Percentiles rank a stretch among this genome's conserved stretches.
phyloP scores from a whole-genome alignment of 1,140 invertebrate species.

The Pantala flavescens region DNA sequence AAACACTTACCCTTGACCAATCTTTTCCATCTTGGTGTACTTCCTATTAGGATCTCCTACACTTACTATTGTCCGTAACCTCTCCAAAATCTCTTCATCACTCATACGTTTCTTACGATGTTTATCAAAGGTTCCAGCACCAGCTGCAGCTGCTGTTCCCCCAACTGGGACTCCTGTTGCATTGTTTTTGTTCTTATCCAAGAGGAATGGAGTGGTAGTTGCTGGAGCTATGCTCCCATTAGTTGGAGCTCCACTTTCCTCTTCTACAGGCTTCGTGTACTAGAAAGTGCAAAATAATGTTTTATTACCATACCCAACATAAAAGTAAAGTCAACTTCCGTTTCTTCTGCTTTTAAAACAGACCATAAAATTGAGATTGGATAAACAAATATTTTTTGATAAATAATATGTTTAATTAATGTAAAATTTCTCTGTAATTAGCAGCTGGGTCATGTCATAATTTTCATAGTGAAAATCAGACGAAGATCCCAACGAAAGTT shows the following conservation, averaged over 20 bases:
- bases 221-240: conserved; percentile 25
- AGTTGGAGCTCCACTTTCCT: conserved; percentile 44
- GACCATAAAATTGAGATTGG: no score
- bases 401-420: no score
- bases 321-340: no score
- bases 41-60: conserved; percentile 91
- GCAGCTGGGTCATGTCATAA: no score
- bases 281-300: conserved; percentile 29
- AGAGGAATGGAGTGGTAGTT: conserved; percentile 25
- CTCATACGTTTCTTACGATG: conserved; percentile 86
- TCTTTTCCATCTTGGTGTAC: conserved; percentile 99
- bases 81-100: conserved; percentile 95
- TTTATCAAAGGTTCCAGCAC: conserved; percentile 38
- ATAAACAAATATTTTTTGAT: no score
- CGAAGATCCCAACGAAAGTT: no score
- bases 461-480: no score
- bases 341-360: no score
- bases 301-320: no score
- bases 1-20: conserved; percentile 82
- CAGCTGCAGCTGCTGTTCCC: conserved; percentile 18
- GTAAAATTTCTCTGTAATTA: no score
- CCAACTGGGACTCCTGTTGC: conserved; percentile 25
- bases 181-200: conserved; percentile 60
- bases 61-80: conserved; percentile 85
- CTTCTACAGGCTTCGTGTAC: conserved; percentile 96